Conservation (phyloP, 2,888 invertebrate genomes). For the Machimus atricapillus region DNA sequence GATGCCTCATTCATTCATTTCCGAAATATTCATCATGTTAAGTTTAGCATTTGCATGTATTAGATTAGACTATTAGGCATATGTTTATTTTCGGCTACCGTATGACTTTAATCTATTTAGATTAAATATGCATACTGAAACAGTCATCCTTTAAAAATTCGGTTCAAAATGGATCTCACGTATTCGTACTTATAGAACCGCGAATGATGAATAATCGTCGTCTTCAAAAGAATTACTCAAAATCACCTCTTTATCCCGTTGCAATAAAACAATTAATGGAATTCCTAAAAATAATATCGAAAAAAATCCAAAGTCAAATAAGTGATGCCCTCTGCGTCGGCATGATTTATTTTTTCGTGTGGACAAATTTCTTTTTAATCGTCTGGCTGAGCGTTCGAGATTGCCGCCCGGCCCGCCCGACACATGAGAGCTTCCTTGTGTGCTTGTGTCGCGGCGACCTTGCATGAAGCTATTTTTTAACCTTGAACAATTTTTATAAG, state of each 20-base stretch:
- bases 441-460: conserved; percentile 54
- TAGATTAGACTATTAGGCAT: background rate
- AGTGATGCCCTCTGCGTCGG: conserved; percentile 9
- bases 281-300: background rate
- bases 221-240: background rate
- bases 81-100: background rate
- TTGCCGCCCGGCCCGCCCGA: conserved; percentile 8
- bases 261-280: background rate
- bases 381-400: background rate
- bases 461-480: conserved; percentile 62
- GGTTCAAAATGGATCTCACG: background rate
- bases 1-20: background rate
- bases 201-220: background rate
- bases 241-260: background rate
- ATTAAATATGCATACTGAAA: background rate
- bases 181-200: background rate
- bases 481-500: conserved; percentile 56
- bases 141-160: background rate
- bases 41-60: background rate
- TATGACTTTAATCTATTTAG: background rate
- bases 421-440: conserved; percentile 6
- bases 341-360: background rate
- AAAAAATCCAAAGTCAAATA: conserved; percentile 27
- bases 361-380: conserved; percentile 22
- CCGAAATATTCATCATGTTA: background rate